These are phyloP conservation scores for Heliangelus exortis DNA, from an alignment of 2,797 vertebrate genomes.

Conservation along the genomic window DNA sequence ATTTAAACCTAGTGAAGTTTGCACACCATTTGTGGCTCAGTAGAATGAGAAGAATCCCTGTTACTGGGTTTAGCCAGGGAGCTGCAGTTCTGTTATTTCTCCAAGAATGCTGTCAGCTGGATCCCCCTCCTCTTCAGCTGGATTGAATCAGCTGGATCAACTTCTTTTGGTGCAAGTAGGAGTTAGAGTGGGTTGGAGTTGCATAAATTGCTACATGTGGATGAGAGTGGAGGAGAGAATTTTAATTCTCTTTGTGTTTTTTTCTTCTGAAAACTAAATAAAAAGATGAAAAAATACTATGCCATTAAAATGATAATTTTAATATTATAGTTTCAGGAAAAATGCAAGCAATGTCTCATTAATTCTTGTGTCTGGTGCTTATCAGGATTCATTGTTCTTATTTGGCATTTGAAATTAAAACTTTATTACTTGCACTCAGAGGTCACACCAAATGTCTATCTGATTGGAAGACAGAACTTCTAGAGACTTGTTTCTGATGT, in stretches of 20 bases:
- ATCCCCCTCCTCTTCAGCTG: conserved; percentile 14
- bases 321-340: not conserved
- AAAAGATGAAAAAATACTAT: not conserved
- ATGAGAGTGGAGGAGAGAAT: not conserved
- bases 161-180: conserved; percentile 19
- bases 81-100: not conserved
- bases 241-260: not conserved
- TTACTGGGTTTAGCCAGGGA: not conserved
- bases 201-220: conserved; percentile 24
- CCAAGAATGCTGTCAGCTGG: not conserved
- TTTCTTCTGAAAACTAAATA: not conserved
- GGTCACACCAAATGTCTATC: not conserved
- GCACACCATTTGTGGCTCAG: not conserved
- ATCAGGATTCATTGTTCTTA: not conserved
- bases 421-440: not conserved
- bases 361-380: not conserved
- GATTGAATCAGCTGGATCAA: conserved; percentile 38
- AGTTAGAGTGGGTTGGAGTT: conserved; percentile 48
- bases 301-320: not conserved
- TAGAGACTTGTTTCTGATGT: not conserved
- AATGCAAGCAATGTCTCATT: not conserved
- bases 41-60: not conserved
- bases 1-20: not conserved
- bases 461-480: conserved; percentile 11
- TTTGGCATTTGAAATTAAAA: not conserved